Conservation (phyloP, 2,113 vertebrate species). For the Hepsetus odoe region DNA sequence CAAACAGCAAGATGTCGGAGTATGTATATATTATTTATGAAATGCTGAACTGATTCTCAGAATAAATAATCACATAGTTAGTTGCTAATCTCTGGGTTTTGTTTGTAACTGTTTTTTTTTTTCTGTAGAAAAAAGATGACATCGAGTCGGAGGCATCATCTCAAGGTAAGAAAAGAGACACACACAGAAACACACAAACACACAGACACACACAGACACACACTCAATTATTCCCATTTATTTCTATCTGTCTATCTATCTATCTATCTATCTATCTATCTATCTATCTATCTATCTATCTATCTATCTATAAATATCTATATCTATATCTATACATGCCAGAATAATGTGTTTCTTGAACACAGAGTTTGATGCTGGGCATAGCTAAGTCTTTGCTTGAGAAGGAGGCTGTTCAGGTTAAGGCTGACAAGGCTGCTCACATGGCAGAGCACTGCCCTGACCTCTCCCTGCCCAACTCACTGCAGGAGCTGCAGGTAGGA, state of each 20-base stretch:
- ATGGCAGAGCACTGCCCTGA: slow-evolving; percentile 79
- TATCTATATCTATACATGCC: too few species aligned
- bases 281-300: too few species aligned
- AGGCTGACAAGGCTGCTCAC: slow-evolving; percentile 78
- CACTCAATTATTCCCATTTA: too few species aligned
- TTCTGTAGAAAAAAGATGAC: slow-evolving; percentile 85
- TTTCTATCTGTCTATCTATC: too few species aligned
- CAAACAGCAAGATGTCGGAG: slow-evolving; percentile 74
- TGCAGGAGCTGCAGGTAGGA: slow-evolving; percentile 82
- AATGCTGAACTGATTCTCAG: background rate
- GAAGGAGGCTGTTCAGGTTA: slow-evolving; percentile 76
- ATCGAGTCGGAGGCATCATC: slow-evolving; percentile 87
- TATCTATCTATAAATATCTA: too few species aligned
- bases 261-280: too few species aligned
- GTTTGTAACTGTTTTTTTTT: background rate
- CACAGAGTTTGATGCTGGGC: slow-evolving; percentile 90
- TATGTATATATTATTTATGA: slow-evolving; percentile 59
- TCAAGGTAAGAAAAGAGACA: slow-evolving; percentile 82
- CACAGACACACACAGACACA: too few species aligned
- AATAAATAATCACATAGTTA: background rate
- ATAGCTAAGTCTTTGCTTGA: slow-evolving; percentile 80
- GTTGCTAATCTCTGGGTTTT: background rate
- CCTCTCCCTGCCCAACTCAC: slow-evolving; percentile 74
- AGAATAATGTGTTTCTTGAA: slow-evolving; percentile 10
- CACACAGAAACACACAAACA: background rate